Evolutionary conservation across 2,888 invertebrate genomes (phyloP).

Genomic region (Calephelis perditalis): DNA sequence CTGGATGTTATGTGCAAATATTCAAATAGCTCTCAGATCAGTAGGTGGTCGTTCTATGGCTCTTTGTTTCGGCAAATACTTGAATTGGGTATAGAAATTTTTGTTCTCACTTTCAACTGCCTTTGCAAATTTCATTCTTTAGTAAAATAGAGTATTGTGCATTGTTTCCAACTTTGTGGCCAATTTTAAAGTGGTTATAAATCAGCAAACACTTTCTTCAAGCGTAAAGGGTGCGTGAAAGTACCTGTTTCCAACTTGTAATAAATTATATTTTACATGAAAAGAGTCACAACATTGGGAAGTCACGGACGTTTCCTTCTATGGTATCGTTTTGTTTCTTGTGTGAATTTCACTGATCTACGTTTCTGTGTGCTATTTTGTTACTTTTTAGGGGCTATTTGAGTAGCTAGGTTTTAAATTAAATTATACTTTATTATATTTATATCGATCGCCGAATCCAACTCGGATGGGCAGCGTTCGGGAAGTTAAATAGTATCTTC

Average conservation of each 20-base stretch:
- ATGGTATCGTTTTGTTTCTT: no score
- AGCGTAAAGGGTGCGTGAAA: slow-evolving; percentile 36
- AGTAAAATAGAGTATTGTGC: slow-evolving; percentile 38
- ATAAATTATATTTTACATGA: slow-evolving; percentile 15
- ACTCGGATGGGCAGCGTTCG: no score
- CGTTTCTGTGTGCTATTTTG: no score
- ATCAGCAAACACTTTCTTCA: slow-evolving; percentile 61
- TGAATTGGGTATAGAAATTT: slow-evolving; percentile 17
- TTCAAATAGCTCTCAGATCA: slow-evolving; percentile 55
- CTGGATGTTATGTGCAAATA: slow-evolving; percentile 59
- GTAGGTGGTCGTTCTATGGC: slow-evolving; percentile 62
- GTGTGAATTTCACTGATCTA: no score
- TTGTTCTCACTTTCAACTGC: slow-evolving; percentile 60
- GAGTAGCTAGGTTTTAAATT: no score
- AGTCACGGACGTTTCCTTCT: neutral
- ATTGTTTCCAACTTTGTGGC: slow-evolving; percentile 59
- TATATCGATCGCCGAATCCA: no score
- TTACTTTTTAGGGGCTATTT: no score
- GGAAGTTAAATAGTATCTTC: no score
- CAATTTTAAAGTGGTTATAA: slow-evolving; percentile 56
- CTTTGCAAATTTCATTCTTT: slow-evolving; percentile 51
- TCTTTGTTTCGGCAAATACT: slow-evolving; percentile 36
- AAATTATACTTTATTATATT: no score
- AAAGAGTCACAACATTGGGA: neutral
- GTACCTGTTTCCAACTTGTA: slow-evolving; percentile 65